Conservation (phyloP, 2,797 vertebrate genomes). For the Acropternis orthonyx region DNA sequence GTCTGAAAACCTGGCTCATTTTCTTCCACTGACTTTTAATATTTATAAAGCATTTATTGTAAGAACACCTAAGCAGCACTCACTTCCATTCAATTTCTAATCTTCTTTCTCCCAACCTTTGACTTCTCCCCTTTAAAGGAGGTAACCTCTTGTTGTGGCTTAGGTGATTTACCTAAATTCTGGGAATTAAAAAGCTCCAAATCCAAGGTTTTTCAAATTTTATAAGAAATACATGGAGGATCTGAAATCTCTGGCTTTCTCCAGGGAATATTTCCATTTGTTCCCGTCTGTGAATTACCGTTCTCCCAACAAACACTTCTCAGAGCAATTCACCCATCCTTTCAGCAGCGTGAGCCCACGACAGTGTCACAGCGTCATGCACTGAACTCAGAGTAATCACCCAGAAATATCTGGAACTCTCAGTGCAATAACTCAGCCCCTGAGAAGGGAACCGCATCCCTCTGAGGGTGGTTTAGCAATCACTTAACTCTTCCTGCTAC, state of each 20-base stretch:
- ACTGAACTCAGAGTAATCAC: not conserved
- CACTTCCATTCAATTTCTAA: not conserved
- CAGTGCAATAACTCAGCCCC: not conserved
- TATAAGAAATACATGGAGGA: not conserved
- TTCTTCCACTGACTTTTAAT: not conserved
- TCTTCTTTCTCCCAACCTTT: not conserved
- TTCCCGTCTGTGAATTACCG: not conserved
- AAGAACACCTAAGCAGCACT: not conserved
- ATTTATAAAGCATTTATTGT: not conserved
- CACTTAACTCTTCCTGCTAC: not conserved
- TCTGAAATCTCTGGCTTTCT: not conserved
- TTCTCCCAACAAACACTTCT: not conserved
- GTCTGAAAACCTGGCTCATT: not conserved
- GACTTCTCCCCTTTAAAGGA: not conserved
- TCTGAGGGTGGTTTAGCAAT: not conserved
- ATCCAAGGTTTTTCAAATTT: not conserved
- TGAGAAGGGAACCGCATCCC: not conserved
- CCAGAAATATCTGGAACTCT: accelerated
- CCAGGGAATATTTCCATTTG: not conserved
- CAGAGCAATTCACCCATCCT: not conserved
- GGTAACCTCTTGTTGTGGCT: not conserved
- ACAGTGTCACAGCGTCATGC: not conserved
- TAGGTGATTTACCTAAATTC: not conserved
- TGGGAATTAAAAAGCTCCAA: not conserved
- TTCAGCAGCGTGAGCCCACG: not conserved